A percentile compares a stretch with the other conserved stretches of the same genome.
Conservation (phyloP, 2,888 invertebrate genomes). For the Tipula lateralis region DNA sequence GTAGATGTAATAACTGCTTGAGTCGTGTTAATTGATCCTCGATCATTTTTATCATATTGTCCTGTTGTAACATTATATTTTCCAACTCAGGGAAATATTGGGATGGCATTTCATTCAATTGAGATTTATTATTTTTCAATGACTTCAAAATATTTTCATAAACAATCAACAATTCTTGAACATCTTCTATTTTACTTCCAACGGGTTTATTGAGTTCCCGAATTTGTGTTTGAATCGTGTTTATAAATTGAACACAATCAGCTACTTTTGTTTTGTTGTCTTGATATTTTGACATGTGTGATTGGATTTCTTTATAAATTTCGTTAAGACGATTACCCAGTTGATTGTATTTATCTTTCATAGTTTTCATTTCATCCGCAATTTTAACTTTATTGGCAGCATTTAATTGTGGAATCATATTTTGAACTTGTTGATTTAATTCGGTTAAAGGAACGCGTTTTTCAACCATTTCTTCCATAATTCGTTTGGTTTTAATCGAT, state of each 20-base stretch:
- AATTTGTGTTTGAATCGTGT: conserved; percentile 75
- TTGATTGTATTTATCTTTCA: conserved; percentile 73
- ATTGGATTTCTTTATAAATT: conserved; percentile 65
- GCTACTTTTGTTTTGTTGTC: conserved; percentile 74
- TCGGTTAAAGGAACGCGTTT: conserved; percentile 68
- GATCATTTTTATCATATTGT: conserved; percentile 76
- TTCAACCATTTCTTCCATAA: conserved; percentile 67
- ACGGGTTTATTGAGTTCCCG: conserved; percentile 80
- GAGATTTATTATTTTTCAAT: conserved; percentile 70
- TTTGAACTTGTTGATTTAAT: conserved; percentile 73
- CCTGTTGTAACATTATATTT: conserved; percentile 73
- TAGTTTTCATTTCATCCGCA: conserved; percentile 70
- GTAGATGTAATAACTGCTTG: conserved; percentile 68
- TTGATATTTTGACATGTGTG: conserved; percentile 74
- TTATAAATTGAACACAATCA: conserved; percentile 73
- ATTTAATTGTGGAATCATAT: conserved; percentile 71
- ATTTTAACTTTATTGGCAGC: conserved; percentile 81
- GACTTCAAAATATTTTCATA: conserved; percentile 75
- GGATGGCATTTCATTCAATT: conserved; percentile 70
- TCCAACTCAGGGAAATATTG: conserved; percentile 74
- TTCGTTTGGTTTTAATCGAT: conserved; percentile 74
- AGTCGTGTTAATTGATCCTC: conserved; percentile 81
- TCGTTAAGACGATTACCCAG: conserved; percentile 72
- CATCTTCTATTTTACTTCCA: conserved; percentile 83
- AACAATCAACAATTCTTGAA: conserved; percentile 71